Conservation (phyloP, 2,888 invertebrate genomes). For the Piscicola geometra region DNA sequence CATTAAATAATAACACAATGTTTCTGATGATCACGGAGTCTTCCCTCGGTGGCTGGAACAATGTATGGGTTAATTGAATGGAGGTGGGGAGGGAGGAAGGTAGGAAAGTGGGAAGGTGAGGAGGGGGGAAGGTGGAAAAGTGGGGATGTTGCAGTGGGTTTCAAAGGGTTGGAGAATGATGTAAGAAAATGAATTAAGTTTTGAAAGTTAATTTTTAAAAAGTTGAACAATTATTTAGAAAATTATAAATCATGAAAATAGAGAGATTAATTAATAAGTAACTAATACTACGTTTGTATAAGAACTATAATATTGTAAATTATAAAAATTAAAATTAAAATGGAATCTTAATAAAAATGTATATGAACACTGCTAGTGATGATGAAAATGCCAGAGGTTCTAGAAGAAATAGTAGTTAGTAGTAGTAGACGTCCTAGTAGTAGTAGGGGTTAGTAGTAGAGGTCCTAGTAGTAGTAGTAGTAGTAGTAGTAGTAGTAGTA, state of each 20-base stretch:
- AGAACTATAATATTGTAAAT: too few relatives aligned
- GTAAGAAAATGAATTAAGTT: not conserved
- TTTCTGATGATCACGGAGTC: too few relatives aligned
- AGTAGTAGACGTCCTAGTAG: not conserved
- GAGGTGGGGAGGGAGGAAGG: not conserved
- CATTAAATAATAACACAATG: too few relatives aligned
- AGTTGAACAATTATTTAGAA: too few relatives aligned
- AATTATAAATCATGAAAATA: too few relatives aligned
- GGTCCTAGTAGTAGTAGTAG: constrained; percentile 27
- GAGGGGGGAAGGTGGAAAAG: not conserved
- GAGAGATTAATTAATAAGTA: too few relatives aligned
- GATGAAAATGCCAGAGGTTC: not conserved
- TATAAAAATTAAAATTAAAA: too few relatives aligned
- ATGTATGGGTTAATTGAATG: constrained; percentile 9
- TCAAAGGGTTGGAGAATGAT: not conserved
- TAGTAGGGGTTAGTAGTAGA: constrained; percentile 27
- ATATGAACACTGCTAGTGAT: not conserved
- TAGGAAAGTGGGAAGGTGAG: not conserved
- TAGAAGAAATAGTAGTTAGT: too few relatives aligned
- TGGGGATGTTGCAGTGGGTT: constrained; percentile 13
- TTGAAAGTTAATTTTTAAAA: not conserved
- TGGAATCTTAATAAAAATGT: not conserved
- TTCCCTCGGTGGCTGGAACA: too few relatives aligned
- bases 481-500: constrained; percentile 30
- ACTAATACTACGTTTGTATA: too few relatives aligned